Evolutionary conservation across 2,113 vertebrate species (phyloP), one percentile per base, ranked within the genome.

Genomic region (Mormyrus lacerda): DNA sequence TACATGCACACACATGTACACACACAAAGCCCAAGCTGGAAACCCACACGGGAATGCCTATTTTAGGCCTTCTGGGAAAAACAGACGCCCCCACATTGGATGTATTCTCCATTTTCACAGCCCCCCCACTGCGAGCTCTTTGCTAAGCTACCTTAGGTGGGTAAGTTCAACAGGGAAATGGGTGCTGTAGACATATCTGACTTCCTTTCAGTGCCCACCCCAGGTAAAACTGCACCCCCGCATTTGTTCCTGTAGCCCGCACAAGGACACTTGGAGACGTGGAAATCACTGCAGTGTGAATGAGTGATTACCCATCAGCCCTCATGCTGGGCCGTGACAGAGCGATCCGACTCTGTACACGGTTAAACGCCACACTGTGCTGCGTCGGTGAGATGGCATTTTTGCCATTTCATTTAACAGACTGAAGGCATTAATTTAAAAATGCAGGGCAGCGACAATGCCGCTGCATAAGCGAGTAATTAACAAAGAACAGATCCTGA

Each of bases 221-320:
- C 61, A 31, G 10, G 27, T 13, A 27, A 31, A 31, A 13, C n/a
- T 69, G 4, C 31, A 79, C 13, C 31, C 69, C 69, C 69, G 5
- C 69, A 39, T 39, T 76, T 35, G 69, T 31, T 17, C 10, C 69
- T 39, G 31, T 76, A 35, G 31, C 13, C 8, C 24, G 0, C 83
- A n/a, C 45, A 47, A 10, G 21, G 31, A 79, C 31, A 79, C 35
- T 42, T 50, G 21, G 47, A 44, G 47, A n/a, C 47, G 44, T 50
- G 44, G n/a, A 27, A 50, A n/a, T 85, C 8, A n/a, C 44, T 85
- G 83, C 47, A 27, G 83, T 10, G 44, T 50, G 83, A 48, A 85
- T 85, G 83, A 85, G 44, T 48, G 83, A 85, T 85, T 85, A 48
- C 83, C 83, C 19, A 47, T 85, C 83, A 85, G 83, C 3, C 47